These are phyloP conservation scores for Myotis daubentonii DNA, from an alignment of 2,797 vertebrate genomes.

Conservation along the genomic window DNA sequence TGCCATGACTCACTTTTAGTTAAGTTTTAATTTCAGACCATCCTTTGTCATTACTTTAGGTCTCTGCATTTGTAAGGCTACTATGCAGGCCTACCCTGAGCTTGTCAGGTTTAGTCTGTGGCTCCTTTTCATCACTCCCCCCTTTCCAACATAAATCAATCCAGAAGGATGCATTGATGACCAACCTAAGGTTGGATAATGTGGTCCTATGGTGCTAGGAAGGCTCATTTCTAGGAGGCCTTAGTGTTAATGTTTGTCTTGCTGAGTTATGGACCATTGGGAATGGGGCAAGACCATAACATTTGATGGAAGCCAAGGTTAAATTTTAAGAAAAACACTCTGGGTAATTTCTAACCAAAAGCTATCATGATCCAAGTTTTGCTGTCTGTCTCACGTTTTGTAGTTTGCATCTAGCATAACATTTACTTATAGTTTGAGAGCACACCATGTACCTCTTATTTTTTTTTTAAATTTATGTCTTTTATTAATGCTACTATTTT, in stretches of 20 bases:
- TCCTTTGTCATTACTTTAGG: background rate
- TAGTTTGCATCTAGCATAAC: background rate
- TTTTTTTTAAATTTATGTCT: background rate
- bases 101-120: background rate
- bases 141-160: background rate
- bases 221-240: background rate
- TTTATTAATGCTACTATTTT: too few relatives aligned
- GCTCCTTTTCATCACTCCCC: background rate
- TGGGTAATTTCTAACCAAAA: background rate
- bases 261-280: background rate
- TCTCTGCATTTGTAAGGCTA: background rate
- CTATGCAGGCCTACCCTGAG: background rate
- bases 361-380: background rate
- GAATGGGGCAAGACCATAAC: background rate
- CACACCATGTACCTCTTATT: background rate
- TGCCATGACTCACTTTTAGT: background rate
- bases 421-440: background rate
- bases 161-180: background rate
- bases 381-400: background rate
- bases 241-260: background rate
- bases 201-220: background rate
- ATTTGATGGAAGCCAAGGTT: background rate
- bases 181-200: background rate
- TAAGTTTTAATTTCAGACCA: background rate
- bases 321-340: background rate